These are phyloP conservation scores for Parapsyche elsis DNA, from an alignment of 1,140 invertebrate genomes.

Conservation along the genomic window DNA sequence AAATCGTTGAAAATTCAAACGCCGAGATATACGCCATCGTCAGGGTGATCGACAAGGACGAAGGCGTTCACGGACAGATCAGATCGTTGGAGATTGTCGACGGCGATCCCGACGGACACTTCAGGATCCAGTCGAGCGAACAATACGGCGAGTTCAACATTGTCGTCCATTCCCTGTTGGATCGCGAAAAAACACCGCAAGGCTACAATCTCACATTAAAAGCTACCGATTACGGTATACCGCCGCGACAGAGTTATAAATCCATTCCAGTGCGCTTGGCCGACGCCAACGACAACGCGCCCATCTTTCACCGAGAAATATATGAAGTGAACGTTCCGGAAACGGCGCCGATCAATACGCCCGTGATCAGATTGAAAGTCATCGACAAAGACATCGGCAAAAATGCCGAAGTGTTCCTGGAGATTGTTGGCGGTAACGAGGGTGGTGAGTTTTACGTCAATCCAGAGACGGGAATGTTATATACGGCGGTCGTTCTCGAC, in stretches of 20 bases:
- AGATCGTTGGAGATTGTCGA: slow-evolving; percentile 86
- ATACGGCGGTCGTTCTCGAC: slow-evolving; percentile 86
- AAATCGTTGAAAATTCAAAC: slow-evolving; percentile 85
- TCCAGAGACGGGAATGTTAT: slow-evolving; percentile 88
- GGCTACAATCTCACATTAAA: slow-evolving; percentile 89
- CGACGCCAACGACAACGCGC: slow-evolving; percentile 86
- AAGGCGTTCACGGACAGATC: slow-evolving; percentile 85
- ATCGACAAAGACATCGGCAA: slow-evolving; percentile 84
- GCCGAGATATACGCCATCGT: slow-evolving; percentile 92
- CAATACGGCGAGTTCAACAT: slow-evolving; percentile 79
- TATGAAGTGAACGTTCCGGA: slow-evolving; percentile 91
- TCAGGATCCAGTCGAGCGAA: slow-evolving; percentile 75
- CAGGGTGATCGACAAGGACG: slow-evolving; percentile 83
- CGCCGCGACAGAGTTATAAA: slow-evolving; percentile 79
- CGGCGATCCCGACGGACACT: slow-evolving; percentile 89
- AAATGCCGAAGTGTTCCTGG: slow-evolving; percentile 85
- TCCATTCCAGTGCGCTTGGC: slow-evolving; percentile 80
- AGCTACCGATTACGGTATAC: slow-evolving; percentile 85
- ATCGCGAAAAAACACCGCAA: slow-evolving; percentile 78
- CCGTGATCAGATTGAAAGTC: slow-evolving; percentile 87
- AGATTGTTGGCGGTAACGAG: slow-evolving; percentile 93
- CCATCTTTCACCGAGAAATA: slow-evolving; percentile 88
- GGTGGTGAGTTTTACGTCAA: slow-evolving; percentile 89
- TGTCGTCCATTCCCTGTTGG: slow-evolving; percentile 79
- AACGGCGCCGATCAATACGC: slow-evolving; percentile 88